Evolutionary conservation across 2,113 vertebrate species (phyloP).

Genomic region (Myrmecophaga tridactyla): DNA sequence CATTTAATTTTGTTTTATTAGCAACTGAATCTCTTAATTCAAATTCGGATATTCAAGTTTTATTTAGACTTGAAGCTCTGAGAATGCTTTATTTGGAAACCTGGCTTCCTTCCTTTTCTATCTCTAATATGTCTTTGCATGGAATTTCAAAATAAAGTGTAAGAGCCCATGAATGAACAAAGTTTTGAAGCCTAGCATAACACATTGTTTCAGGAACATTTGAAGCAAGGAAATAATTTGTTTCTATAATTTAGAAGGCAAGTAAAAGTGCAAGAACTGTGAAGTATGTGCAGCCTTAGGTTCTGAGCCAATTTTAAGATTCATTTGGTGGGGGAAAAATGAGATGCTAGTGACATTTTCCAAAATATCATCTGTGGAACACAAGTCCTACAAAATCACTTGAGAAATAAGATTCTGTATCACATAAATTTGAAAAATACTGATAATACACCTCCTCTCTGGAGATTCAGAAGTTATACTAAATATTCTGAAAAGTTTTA

Average conservation of each 20-base stretch:
- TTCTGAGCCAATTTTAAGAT: too few species aligned
- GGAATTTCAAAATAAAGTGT: too few species aligned
- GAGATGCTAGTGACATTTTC: not conserved
- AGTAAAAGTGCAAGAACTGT: too few species aligned
- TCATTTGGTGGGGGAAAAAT: not conserved
- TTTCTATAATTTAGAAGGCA: too few species aligned
- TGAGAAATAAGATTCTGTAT: too few species aligned
- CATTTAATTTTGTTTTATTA: too few species aligned
- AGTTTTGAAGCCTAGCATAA: constrained; percentile 37
- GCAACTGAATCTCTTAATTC: too few species aligned
- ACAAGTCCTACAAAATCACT: not conserved
- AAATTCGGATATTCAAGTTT: constrained; percentile 56
- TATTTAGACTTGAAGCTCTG: constrained; percentile 69
- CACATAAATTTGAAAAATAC: too few species aligned
- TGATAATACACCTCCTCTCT: too few species aligned
- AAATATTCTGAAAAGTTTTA: not conserved
- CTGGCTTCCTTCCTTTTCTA: constrained; percentile 27
- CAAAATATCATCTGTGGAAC: not conserved
- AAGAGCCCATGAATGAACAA: too few species aligned
- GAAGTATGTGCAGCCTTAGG: too few species aligned
- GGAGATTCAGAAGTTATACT: not conserved
- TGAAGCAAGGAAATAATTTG: not conserved
- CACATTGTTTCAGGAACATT: not conserved
- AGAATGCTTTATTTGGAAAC: constrained; percentile 67
- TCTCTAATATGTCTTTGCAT: constrained; percentile 55